phyloP scores from a whole-genome alignment of 1,140 invertebrate genomes.

The Hormaphis cornu region DNA sequence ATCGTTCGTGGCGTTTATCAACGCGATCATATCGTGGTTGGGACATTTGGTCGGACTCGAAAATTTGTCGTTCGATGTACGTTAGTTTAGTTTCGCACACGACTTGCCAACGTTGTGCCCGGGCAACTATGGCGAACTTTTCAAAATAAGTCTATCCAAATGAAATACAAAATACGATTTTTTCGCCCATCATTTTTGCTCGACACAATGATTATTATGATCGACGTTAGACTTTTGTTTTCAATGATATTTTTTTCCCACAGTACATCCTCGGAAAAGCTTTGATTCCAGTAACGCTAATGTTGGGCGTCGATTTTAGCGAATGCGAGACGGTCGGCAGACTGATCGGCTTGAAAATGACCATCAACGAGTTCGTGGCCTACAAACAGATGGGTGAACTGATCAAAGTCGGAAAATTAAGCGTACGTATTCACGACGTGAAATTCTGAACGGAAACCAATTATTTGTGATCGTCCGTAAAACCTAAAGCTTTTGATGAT shows the following conservation, averaged over 20 bases:
- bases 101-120: too few species aligned
- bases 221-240: too few species aligned
- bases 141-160: too few species aligned
- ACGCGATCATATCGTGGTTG: conserved; percentile 68
- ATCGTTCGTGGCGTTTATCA: conserved; percentile 72
- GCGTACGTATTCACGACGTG: conserved; percentile 44
- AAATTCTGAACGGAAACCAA: too few species aligned
- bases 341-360: conserved; percentile 78
- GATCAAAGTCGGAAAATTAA: conserved; percentile 48
- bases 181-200: neutral
- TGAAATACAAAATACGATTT: too few species aligned
- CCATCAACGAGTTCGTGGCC: conserved; percentile 87
- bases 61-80: conserved; percentile 47
- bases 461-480: too few species aligned
- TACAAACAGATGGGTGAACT: conserved; percentile 65
- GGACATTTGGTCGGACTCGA: conserved; percentile 61
- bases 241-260: conserved; percentile 39
- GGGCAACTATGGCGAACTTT: too few species aligned
- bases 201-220: too few species aligned
- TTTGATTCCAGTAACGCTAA: conserved; percentile 74
- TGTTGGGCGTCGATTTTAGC: conserved; percentile 68
- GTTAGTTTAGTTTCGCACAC: conserved; percentile 19
- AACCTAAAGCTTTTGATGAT: too few species aligned
- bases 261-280: conserved; percentile 72
- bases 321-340: conserved; percentile 69